A percentile compares a stretch with the other conserved stretches of the same genome.
Evolutionary conservation across 2,888 invertebrate species (phyloP).

Genomic region (Vannuccia rotundouncinata): DNA sequence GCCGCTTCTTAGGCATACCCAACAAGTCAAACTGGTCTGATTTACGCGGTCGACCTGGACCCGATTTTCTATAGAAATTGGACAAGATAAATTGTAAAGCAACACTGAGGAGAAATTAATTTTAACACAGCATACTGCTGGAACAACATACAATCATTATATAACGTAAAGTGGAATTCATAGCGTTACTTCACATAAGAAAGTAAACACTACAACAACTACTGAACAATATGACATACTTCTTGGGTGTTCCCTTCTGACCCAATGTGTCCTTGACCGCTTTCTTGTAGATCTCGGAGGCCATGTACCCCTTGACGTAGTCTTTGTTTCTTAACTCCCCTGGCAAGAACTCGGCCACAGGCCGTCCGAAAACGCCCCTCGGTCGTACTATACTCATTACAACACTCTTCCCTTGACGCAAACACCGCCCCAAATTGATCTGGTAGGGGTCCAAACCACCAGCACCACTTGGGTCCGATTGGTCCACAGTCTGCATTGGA

Average conservation of each 20-base stretch:
- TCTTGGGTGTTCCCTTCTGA: constrained; percentile 38
- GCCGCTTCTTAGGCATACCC: background rate
- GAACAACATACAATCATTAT: too few species aligned
- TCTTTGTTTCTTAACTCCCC: constrained; percentile 39
- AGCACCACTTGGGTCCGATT: background rate
- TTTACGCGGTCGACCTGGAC: background rate
- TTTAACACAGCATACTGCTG: too few species aligned
- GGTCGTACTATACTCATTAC: constrained; percentile 38
- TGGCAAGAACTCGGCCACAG: constrained; percentile 39
- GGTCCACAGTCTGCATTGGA: background rate
- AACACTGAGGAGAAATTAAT: too few species aligned
- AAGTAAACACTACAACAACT: too few species aligned
- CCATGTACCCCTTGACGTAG: constrained; percentile 40
- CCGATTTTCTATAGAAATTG: background rate
- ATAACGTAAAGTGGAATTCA: too few species aligned
- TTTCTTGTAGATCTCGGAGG: constrained; percentile 40
- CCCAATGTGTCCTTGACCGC: constrained; percentile 39
- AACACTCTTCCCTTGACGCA: constrained; percentile 35
- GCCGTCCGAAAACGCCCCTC: constrained; percentile 38
- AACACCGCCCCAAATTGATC: constrained; percentile 33
- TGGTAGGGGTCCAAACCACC: background rate
- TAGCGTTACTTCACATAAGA: too few species aligned
- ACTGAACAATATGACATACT: constrained; percentile 24
- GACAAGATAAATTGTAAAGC: too few species aligned
- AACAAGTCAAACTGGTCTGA: background rate